Base-by-base conservation (phyloP, 2,113 vertebrate genomes). In the Nipponia nippon region DNA sequence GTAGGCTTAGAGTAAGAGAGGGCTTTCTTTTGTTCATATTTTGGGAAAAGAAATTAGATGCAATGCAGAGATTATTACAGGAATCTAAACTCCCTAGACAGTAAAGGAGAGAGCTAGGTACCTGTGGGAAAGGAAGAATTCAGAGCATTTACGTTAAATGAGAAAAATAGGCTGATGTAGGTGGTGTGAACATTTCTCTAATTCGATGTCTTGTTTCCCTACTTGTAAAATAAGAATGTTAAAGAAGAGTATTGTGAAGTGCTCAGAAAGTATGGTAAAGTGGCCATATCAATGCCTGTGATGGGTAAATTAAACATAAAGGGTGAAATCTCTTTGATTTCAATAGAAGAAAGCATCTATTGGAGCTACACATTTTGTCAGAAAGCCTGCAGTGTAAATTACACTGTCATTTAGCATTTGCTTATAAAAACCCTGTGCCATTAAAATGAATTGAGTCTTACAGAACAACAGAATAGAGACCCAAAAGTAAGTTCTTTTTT, bases 301-400 rank as follows among this genome's bases (percentile, higher is more conserved):
- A 49, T 65, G 79, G 36, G 40, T 13, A 87, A 73, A 72, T 95
- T 30, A 72, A 91, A 82, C 38, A 72, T 14, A 79, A 72, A 84
- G 65, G 44, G 18, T 63, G 44, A 87, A 92, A 89, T 76, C 5
- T 29, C 87, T 91, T 47, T 87, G 59, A 89, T 80, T 95, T 95
- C 77, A 91, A 55, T 56, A 79, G 56, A 63, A 79, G 20, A 21
- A 56, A 56, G 9, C 61, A 65, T 79, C 70, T 82, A 46, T 46
- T 83, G 77, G 82, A 91, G 25, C 47, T 61, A 75, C 30, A 81
- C 19, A 63, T 94, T 92, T 83, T 83, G 79, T 89, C 83, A 95
- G 90, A 63, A 87, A 95, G 52, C 61, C 56, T 87, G 44, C 76
- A 82, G 83, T 82, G 73, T 89, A 95, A 95, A 87, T 96, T 92